phyloP scores from a whole-genome alignment of 2,888 invertebrate genomes.

The Hyposoter didymator region DNA sequence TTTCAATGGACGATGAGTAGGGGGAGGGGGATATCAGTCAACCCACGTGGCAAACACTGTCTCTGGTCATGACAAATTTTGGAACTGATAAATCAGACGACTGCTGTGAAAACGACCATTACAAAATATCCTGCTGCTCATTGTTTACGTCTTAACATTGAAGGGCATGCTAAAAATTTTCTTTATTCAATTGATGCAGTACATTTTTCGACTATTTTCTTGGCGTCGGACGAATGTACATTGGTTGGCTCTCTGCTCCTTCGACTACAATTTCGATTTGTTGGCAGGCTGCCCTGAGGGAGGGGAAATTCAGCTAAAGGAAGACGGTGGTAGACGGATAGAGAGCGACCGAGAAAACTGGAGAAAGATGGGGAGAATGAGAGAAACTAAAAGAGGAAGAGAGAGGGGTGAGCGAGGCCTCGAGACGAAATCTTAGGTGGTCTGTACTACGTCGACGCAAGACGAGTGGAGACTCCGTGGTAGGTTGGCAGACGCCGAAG shows the following conservation, averaged over 20 bases:
- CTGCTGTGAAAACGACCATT: background rate
- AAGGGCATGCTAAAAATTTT: background rate
- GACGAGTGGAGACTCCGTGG: conserved; percentile 55
- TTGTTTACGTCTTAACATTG: background rate
- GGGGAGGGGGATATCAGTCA: no score
- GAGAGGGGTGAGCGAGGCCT: conserved; percentile 40
- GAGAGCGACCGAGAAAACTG: conserved; percentile 35
- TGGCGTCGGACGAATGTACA: conserved; percentile 78
- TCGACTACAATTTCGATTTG: conserved; percentile 63
- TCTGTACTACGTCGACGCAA: conserved; percentile 64
- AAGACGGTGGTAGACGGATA: conserved; percentile 48
- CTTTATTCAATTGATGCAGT: background rate
- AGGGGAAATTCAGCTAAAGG: conserved; percentile 52
- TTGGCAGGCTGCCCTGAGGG: conserved; percentile 57
- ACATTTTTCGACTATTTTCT: conserved; percentile 53
- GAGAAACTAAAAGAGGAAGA: conserved; percentile 47
- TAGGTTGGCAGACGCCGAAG: conserved; percentile 62
- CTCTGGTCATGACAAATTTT: background rate
- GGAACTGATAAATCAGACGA: background rate
- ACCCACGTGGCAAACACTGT: background rate
- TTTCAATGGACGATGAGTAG: no score
- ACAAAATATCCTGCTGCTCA: background rate
- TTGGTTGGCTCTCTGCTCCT: conserved; percentile 61
- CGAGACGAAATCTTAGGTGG: conserved; percentile 59
- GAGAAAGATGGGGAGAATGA: conserved; percentile 24